Evolutionary conservation across 2,797 vertebrate genomes (phyloP).

Genomic region (Sciaenops ocellatus): DNA sequence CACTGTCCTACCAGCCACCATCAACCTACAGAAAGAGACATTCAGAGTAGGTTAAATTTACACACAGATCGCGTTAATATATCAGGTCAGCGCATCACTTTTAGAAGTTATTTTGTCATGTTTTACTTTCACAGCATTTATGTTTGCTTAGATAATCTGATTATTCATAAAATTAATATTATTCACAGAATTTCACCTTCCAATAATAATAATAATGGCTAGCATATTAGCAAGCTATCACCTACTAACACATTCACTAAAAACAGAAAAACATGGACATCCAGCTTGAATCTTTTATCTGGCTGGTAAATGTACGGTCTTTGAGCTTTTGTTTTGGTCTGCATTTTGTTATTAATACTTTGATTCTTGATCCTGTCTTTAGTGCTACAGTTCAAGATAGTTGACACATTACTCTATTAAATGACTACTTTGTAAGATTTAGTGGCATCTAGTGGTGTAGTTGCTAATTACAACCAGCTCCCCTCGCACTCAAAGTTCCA

Average conservation of each 20-base stretch:
- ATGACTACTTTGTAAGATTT: too few species aligned
- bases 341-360: background rate
- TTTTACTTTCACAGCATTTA: background rate
- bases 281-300: background rate
- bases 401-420: background rate
- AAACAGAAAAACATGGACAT: background rate
- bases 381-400: background rate
- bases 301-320: background rate
- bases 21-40: constrained; percentile 48
- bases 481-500: too few species aligned
- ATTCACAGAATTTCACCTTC: background rate
- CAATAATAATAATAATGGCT: too few species aligned
- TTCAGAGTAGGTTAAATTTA: background rate
- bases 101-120: background rate
- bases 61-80: background rate
- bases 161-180: background rate
- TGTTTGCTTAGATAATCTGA: background rate
- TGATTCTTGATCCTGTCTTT: background rate
- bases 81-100: background rate
- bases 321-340: background rate
- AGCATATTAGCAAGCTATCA: background rate
- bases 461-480: too few species aligned
- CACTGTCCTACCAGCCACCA: constrained; percentile 73
- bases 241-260: background rate
- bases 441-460: too few species aligned